Base-by-base conservation (phyloP, 2,888 invertebrate species). In the Cacoxenus indagator region DNA sequence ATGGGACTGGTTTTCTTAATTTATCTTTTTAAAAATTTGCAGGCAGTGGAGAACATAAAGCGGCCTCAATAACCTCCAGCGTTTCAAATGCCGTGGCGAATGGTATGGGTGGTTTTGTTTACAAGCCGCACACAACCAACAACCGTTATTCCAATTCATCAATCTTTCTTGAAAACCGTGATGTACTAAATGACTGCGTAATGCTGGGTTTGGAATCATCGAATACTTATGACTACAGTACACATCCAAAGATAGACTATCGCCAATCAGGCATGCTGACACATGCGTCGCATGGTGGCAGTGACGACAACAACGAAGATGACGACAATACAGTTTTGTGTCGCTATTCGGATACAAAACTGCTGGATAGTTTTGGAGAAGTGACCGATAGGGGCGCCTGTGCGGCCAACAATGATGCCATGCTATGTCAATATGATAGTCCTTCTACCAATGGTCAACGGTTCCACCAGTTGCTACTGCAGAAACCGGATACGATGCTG, bases 161-260 rank as follows among this genome's bases (percentile, higher is more conserved):
- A 70, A 87, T 88, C 74, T 88, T 88, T 71, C 76, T 88, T 74
- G 88, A 88, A 82, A 88, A 88, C 78, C 86, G 87, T 74, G 88
- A 88, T 78, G 88, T 88, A 77, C 84, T 88, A 68, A 88, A 87
- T 73, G 88, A 88, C 76, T 81, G 74, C 14, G 69, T 78, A 70
- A 75, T 75, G 62, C 69, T 82, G 54, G 82, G 80, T 65, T 73
- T 78, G 68, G 79, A 80, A 51, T 70, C 79, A 55, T 73, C 74
- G 5, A 69, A 70, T 22, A 69, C 80, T 27, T 81, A 76, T 65
- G 84, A 83, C 67, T 85, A 85, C 67, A 83, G 83, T 73, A 78
- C 80, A 59, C 80, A 83, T 79, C 85, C 87, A 81, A 87, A 87
- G 82, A 78, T 86, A 61, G 84, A 84, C 70, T 87, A 86, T 75